Percentiles rank a stretch among this genome's conserved stretches.
Evolutionary conservation across 1,140 invertebrate genomes (phyloP).

Genomic region (Polypedilum vanderplanki): DNA sequence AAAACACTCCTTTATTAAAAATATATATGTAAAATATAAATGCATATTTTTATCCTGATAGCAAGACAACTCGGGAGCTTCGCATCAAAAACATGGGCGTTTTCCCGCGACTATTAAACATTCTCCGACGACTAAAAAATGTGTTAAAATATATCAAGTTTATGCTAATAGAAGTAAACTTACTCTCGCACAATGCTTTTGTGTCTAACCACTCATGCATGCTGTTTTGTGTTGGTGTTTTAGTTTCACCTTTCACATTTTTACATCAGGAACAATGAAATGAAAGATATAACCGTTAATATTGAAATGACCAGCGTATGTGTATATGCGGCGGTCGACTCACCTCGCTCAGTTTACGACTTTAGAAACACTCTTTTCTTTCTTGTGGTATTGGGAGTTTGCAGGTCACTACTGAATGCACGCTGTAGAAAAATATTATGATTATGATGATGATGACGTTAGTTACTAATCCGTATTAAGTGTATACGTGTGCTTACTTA

Average conservation of each 20-base stretch:
- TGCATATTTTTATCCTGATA: background rate
- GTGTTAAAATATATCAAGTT: conserved; percentile 8
- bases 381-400: background rate
- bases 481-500: too few relatives aligned
- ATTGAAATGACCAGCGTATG: conserved; percentile 15
- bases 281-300: conserved; percentile 1
- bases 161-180: background rate
- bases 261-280: background rate
- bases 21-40: too few relatives aligned
- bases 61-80: background rate
- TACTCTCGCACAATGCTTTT: background rate
- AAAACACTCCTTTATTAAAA: background rate
- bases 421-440: too few relatives aligned
- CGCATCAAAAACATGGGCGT: background rate
- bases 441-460: background rate
- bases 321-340: too few relatives aligned
- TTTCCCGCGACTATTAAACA: background rate
- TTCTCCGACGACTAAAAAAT: background rate
- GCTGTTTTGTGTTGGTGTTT: conserved; percentile 14
- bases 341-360: background rate
- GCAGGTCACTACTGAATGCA: background rate
- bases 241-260: conserved; percentile 27
- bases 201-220: conserved; percentile 1
- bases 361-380: background rate
- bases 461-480: too few relatives aligned